Conservation (phyloP, 2,113 vertebrate genomes). For the Callorhinus ursinus region DNA sequence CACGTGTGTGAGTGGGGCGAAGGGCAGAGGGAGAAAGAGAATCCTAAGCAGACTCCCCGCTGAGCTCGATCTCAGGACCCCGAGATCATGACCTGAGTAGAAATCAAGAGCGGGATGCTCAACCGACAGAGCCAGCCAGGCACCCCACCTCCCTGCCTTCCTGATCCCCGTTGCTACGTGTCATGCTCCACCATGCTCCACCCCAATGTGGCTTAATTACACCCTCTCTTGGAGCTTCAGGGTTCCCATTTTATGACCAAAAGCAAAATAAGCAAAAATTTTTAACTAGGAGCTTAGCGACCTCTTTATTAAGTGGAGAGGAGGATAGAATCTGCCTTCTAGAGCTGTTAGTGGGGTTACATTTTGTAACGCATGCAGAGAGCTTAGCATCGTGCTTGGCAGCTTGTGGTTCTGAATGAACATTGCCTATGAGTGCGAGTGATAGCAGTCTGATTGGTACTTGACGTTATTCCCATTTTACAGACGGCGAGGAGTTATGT, state of each 20-base stretch:
- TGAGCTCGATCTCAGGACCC: too few relatives aligned
- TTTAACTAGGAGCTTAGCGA: background rate
- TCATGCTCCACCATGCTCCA: too few relatives aligned
- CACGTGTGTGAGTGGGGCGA: too few relatives aligned
- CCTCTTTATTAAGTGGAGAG: background rate
- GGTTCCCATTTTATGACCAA: background rate
- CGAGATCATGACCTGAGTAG: too few relatives aligned
- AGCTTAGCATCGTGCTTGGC: too few relatives aligned
- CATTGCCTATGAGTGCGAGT: too few relatives aligned
- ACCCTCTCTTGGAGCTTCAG: too few relatives aligned
- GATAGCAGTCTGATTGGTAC: background rate
- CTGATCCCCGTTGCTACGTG: background rate
- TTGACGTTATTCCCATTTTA: too few relatives aligned
- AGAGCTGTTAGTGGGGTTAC: background rate
- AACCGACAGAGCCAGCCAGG: too few relatives aligned
- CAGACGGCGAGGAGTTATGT: background rate
- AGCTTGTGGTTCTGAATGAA: background rate
- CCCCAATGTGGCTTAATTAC: background rate
- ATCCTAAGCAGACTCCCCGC: too few relatives aligned
- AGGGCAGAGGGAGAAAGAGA: too few relatives aligned
- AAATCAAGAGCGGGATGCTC: too few relatives aligned
- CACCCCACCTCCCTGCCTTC: background rate
- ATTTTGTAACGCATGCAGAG: fast-evolving
- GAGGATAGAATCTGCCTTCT: background rate
- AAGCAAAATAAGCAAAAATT: background rate